Evolutionary conservation across 2,888 invertebrate genomes (phyloP), one percentile per base, ranked within the genome.

Genomic region (Trichopoda pennipes): DNA sequence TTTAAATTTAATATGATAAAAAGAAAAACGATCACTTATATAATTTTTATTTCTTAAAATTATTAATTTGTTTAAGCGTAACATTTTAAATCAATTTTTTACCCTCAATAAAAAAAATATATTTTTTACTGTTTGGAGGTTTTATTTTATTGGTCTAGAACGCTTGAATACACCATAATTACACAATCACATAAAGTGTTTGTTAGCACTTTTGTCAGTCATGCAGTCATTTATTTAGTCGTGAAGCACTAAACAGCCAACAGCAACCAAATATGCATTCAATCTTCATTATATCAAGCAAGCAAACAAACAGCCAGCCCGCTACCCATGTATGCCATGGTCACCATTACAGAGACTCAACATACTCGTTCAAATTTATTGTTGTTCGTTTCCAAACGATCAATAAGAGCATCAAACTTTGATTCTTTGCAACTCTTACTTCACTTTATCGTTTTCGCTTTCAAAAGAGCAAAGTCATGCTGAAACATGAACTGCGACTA

Each of bases 301-400:
- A 12, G 12, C 42, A 16, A n/a, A 44, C 42, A 44, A n/a, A 12
- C 16, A 16, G 4, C 3, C 42, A 42, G 12, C 42, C 42, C 42
- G 42, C 42, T 63, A 7, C 14, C 64, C 82, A 82, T 82, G 75
- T 79, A 63, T 82, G 82, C 82, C 82, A 82, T 72, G 82, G 82
- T 76, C 82, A 82, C 12, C 28, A 12, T 6, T 66, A 66, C 49
- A 14, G 38, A 38, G 1, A 44, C 14, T 44, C 42, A 44, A 44
- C 42, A 42, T 12, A 44, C 42, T 44, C n/a, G 42, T 44, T 44
- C 10, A 44, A 44, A 44, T 44, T 44, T 44, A 3, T 10, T 44
- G 14, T 4, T 38, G 12, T 38, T 38, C 38, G 10, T 44, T 44
- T 12, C n/a, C 42, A 44, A 44, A 44, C 38, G 21, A 64, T 55